phyloP scores from a whole-genome alignment of 2,113 vertebrate genomes.

The Antechinus flavipes region DNA sequence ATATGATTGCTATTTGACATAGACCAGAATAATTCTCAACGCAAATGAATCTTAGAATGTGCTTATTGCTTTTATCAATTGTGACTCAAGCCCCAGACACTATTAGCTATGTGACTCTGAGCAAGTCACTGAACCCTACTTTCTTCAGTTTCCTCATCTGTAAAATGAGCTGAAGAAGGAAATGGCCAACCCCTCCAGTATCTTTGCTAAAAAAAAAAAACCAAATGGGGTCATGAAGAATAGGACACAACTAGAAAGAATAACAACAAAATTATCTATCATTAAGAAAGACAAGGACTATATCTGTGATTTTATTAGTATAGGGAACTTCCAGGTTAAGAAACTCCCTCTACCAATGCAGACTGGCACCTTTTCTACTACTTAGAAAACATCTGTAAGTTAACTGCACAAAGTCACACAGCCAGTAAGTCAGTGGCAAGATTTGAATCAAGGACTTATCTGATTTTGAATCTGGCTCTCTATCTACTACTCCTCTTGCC shows the following conservation, averaged over 20 bases:
- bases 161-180: not conserved
- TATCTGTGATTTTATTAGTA: not conserved
- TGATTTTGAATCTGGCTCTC: not conserved
- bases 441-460: not conserved
- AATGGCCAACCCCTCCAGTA: not conserved
- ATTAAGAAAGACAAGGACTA: not conserved
- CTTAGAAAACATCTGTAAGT: not conserved
- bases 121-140: not conserved
- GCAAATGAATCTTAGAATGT: slow-evolving; percentile 11
- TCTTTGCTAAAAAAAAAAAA: not conserved
- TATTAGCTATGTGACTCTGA: not conserved
- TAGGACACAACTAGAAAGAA: not conserved
- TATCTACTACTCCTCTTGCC: not conserved
- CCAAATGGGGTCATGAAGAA: not conserved
- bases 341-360: not conserved
- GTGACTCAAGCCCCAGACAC: not conserved
- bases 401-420: not conserved
- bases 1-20: not conserved
- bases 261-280: not conserved
- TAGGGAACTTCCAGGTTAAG: not conserved
- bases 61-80: slow-evolving; percentile 4
- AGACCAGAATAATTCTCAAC: slow-evolving; percentile 39
- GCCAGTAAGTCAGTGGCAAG: not conserved
- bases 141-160: not conserved
- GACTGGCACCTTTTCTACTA: not conserved